Percentiles rank a stretch among this genome's conserved stretches.
These are phyloP conservation scores for Calliphora vicina DNA, from an alignment of 1,140 invertebrate genomes.

Conservation along the genomic window DNA sequence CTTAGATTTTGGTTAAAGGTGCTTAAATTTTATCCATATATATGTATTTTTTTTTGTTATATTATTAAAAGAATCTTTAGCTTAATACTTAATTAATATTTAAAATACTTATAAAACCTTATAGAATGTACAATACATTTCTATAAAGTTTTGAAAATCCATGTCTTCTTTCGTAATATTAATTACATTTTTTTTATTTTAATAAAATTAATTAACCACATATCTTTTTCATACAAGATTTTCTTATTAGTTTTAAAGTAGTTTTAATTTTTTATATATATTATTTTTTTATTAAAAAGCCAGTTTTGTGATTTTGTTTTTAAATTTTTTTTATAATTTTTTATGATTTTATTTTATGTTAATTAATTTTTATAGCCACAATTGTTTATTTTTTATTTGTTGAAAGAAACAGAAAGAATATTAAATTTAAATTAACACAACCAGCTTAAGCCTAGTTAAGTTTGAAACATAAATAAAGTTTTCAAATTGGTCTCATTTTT, in stretches of 20 bases:
- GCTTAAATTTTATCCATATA: background rate
- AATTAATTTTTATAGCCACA: slow-evolving; percentile 22
- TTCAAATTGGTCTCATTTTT: slow-evolving; percentile 31
- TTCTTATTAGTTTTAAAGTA: slow-evolving; percentile 4
- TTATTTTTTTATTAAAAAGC: background rate
- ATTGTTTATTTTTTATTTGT: slow-evolving; percentile 24
- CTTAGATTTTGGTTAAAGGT: slow-evolving; percentile 12
- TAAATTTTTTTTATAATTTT: background rate
- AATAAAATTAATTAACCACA: background rate
- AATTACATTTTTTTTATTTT: slow-evolving; percentile 28
- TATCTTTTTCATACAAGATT: background rate
- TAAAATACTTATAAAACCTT: background rate
- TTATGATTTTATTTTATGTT: slow-evolving; percentile 21
- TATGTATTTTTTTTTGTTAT: background rate
- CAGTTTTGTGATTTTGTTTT: slow-evolving; percentile 18
- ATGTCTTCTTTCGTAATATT: slow-evolving; percentile 26
- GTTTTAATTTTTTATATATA: background rate
- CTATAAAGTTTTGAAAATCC: slow-evolving; percentile 10
- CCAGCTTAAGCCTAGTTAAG: background rate
- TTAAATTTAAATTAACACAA: background rate
- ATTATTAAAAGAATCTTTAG: background rate
- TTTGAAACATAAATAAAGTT: slow-evolving; percentile 28
- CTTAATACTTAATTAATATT: background rate
- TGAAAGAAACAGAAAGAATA: slow-evolving; percentile 20
- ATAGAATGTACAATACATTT: background rate